Conservation (phyloP, 2,888 invertebrate species). For the Drosophila anceps region DNA sequence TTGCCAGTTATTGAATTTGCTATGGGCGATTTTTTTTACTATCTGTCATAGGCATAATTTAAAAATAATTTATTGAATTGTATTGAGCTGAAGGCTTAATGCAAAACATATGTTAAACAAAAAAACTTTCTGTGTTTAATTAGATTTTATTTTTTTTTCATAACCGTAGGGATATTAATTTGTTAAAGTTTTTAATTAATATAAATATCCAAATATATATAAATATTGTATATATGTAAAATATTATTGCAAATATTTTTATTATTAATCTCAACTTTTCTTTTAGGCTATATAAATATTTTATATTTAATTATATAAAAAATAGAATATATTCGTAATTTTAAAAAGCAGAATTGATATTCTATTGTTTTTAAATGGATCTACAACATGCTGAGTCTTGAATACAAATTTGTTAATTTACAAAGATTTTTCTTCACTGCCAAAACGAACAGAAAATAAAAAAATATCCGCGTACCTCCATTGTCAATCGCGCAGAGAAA, state of each 20-base stretch:
- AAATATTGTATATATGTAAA: background rate
- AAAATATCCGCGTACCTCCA: slow-evolving; percentile 7
- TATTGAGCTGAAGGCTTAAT: background rate
- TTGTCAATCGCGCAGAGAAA: slow-evolving; percentile 22
- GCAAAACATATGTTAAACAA: no score
- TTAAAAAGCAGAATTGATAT: background rate
- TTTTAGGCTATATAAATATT: no score
- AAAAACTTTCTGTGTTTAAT: no score
- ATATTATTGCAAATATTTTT: background rate
- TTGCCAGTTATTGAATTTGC: slow-evolving; percentile 3
- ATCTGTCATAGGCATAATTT: background rate
- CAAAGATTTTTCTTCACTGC: background rate
- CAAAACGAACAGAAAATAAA: background rate
- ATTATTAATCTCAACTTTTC: no score
- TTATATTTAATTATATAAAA: no score
- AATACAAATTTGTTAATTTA: background rate
- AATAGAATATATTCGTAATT: no score
- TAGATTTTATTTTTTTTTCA: no score
- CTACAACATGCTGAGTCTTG: background rate
- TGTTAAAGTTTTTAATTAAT: no score
- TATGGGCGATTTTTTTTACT: slow-evolving; percentile 9
- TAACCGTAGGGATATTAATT: no score
- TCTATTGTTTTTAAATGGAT: background rate
- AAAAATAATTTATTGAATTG: background rate
- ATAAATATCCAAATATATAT: no score